Conservation (phyloP, 2,888 invertebrate genomes). For the Lagria hirta region DNA sequence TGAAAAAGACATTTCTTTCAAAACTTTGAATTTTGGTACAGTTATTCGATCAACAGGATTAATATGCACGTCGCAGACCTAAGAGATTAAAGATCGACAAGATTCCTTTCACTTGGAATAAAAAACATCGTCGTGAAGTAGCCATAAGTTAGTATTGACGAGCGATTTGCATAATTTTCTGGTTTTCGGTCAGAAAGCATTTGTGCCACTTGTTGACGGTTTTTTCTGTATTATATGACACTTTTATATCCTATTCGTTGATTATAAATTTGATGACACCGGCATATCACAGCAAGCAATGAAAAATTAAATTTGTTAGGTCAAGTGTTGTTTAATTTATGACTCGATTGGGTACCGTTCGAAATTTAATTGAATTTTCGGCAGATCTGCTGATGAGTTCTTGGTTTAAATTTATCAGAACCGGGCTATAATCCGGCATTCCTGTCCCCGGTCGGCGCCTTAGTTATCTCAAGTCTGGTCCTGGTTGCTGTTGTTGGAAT, state of each 20-base stretch:
- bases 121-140: constrained; percentile 13
- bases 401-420: constrained; percentile 22
- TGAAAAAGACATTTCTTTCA: constrained; percentile 32
- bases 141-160: constrained; percentile 23
- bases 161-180: constrained; percentile 24
- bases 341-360: constrained; percentile 12
- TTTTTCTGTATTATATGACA: constrained; percentile 8
- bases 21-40: constrained; percentile 20
- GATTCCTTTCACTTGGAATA: constrained; percentile 26
- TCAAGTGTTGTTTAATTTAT: constrained; percentile 15
- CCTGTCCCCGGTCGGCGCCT: constrained; percentile 35
- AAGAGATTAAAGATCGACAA: constrained; percentile 25
- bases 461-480: constrained; percentile 36
- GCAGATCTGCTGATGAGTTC: constrained; percentile 12
- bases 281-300: too few relatives aligned
- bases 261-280: too few relatives aligned
- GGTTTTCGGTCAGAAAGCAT: constrained; percentile 14
- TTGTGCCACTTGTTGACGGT: constrained; percentile 17
- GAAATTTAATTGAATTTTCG: constrained; percentile 18
- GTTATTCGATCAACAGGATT: constrained; percentile 12
- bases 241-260: too few relatives aligned
- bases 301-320: too few relatives aligned
- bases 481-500: too few relatives aligned
- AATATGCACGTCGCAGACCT: constrained; percentile 15
- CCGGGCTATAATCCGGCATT: constrained; percentile 30